These are phyloP conservation scores for Xiphorhynchus elegans DNA, from an alignment of 2,113 vertebrate genomes.

Conservation along the genomic window DNA sequence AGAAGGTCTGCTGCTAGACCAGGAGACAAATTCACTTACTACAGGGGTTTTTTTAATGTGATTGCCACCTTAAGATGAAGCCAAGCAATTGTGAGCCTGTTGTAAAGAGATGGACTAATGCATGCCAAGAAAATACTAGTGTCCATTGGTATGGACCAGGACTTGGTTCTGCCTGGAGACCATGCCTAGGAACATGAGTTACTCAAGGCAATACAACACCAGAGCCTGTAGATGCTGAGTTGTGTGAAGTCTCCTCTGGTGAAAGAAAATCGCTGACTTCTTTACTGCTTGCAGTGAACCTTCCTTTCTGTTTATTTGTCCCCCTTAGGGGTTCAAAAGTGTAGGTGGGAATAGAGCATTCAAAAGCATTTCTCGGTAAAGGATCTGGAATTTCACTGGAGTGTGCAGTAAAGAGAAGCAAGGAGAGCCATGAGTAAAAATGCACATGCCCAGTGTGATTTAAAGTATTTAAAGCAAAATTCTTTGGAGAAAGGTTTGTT, in stretches of 20 bases:
- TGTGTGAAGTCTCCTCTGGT: not conserved
- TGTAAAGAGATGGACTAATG: not conserved
- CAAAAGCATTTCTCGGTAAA: not conserved
- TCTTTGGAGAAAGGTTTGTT: not conserved
- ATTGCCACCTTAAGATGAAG: not conserved
- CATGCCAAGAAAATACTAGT: not conserved
- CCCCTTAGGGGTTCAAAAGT: not conserved
- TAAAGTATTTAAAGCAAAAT: not conserved
- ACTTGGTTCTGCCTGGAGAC: slow-evolving; percentile 4
- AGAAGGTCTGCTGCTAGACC: not conserved
- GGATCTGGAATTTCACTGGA: not conserved
- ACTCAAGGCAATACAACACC: not conserved
- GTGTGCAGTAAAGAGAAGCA: not conserved
- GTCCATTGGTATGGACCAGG: not conserved
- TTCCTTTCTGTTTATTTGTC: not conserved
- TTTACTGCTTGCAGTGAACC: not conserved
- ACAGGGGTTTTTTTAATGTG: not conserved
- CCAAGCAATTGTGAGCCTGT: not conserved
- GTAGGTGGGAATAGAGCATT: not conserved
- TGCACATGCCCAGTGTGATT: not conserved
- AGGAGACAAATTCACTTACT: slow-evolving; percentile 21
- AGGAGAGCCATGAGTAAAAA: not conserved
- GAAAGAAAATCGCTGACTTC: not conserved
- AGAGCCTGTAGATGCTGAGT: not conserved
- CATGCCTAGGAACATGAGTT: not conserved